A percentile compares a stretch with the other conserved stretches of the same genome.
phyloP scores from a whole-genome alignment of 37 sponge, comb jelly and placozoan species.

The Chondrilla cf. caribensis region DNA sequence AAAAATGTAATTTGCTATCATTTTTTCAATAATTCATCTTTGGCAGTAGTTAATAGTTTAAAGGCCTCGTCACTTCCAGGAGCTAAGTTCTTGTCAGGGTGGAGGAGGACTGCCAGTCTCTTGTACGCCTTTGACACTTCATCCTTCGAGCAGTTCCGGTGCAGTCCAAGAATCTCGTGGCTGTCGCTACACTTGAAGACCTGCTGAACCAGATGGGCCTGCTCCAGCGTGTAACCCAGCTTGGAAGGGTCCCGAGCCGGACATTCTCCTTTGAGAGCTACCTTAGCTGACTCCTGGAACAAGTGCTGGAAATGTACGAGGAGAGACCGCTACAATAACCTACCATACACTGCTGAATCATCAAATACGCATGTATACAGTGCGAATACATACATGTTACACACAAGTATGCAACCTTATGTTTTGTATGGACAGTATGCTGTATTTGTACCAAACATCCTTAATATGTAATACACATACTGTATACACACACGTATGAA shows the following conservation, averaged over 20 bases:
- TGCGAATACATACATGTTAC: not conserved
- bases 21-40: slow-evolving; percentile 52
- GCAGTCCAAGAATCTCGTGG: slow-evolving; percentile 69
- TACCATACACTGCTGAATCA: no score
- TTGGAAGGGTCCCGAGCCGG: not conserved
- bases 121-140: slow-evolving; percentile 82
- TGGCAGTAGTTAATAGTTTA: slow-evolving; percentile 70
- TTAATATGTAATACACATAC: not conserved
- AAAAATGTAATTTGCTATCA: slow-evolving; percentile 18
- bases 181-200: slow-evolving; percentile 50
- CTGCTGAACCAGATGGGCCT: slow-evolving; percentile 56
- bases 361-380: not conserved
- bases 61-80: slow-evolving; percentile 97
- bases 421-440: not conserved
- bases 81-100: slow-evolving; percentile 89
- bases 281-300: slow-evolving; percentile 1
- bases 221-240: slow-evolving; percentile 77
- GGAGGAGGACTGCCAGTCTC: slow-evolving; percentile 81
- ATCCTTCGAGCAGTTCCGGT: slow-evolving; percentile 58
- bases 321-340: not conserved
- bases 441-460: no score
- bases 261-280: slow-evolving; percentile 8
- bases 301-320: not conserved
- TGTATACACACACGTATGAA: no score
- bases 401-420: not conserved